Base-by-base conservation (phyloP, 2,888 invertebrate species). In the Sepiola atlantica region DNA sequence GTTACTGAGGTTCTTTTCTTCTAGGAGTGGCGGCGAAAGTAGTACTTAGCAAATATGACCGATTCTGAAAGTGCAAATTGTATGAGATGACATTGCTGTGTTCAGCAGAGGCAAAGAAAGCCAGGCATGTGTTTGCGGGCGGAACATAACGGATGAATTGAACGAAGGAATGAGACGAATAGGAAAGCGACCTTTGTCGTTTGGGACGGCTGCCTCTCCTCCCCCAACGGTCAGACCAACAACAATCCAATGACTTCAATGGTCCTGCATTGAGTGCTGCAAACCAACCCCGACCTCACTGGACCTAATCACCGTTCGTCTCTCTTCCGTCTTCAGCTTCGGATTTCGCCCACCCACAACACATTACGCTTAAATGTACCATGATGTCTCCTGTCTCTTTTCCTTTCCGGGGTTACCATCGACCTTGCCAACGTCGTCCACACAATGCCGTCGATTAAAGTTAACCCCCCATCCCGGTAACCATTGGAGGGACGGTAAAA, bases 161-260 rank as follows among this genome's bases (percentile, higher is more conserved):
- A 77, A 77, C n/a, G 77, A 77, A 77, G 4, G 77, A 77, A 16
- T 77, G 77, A 77, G 77, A 77, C 77, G 77, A 77, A 77, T 77
- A 77, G 77, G 3, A 77, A 77, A 77, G 77, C 77, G 77, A 77
- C 77, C n/a, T 77, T n/a, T 77, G n/a, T 14, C 77, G 77, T 16
- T 77, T n/a, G 77, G 77, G n/a, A 14, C n/a, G 77, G n/a, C n/a
- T n/a, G n/a, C 77, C 77, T 10, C 77, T n/a, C 77, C n/a, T n/a
- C 77, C 77, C 77, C n/a, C 77, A 32, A 77, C 77, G 77, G 77
- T n/a, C 77, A n/a, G 77, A 77, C n/a, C 77, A 77, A 77, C 77
- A 77, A 77, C 77, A 77, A 77, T 77, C 77, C 77, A 77, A 77
- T 77, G 77, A 77, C 77, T 77, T 77, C 77, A 77, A n/a, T n/a